A percentile compares a stretch with the other conserved stretches of the same genome.
phyloP scores from a whole-genome alignment of 2,113 vertebrate species.

The Scortum barcoo region DNA sequence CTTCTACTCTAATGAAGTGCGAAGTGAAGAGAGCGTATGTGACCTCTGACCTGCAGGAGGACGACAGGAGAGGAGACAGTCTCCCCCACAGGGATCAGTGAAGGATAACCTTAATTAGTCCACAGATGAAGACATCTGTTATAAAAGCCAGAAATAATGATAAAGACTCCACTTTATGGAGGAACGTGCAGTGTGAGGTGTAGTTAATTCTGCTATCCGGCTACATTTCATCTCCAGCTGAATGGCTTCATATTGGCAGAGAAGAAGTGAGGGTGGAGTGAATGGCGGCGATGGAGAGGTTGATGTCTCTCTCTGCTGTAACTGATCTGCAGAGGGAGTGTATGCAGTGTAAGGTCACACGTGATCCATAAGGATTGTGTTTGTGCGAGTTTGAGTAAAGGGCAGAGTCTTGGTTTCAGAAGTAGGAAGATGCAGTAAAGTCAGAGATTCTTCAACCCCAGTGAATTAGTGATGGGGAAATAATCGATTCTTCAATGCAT shows the following conservation, averaged over 20 bases:
- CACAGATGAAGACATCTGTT: background rate
- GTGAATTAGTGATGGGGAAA: too few relatives aligned
- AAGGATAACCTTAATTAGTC: background rate
- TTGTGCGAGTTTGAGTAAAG: too few relatives aligned
- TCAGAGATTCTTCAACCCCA: too few relatives aligned
- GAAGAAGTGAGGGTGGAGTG: background rate
- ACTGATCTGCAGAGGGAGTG: background rate
- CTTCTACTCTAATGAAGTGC: constrained; percentile 26
- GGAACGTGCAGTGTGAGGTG: background rate
- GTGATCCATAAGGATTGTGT: background rate
- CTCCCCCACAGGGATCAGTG: background rate
- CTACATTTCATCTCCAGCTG: constrained; percentile 11
- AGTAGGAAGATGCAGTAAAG: too few relatives aligned
- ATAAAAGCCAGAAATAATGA: constrained; percentile 8
- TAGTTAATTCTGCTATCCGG: background rate
- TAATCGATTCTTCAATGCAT: too few relatives aligned
- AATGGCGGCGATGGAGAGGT: too few relatives aligned
- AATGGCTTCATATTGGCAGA: background rate
- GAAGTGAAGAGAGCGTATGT: constrained; percentile 6
- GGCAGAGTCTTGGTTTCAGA: background rate
- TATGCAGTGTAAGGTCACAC: background rate
- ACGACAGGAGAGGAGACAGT: background rate
- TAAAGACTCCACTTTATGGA: background rate
- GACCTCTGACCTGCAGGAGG: background rate
- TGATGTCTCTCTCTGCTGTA: background rate